Evolutionary conservation across 2,888 invertebrate genomes (phyloP).

Genomic region (Trissoscelio sp.): DNA sequence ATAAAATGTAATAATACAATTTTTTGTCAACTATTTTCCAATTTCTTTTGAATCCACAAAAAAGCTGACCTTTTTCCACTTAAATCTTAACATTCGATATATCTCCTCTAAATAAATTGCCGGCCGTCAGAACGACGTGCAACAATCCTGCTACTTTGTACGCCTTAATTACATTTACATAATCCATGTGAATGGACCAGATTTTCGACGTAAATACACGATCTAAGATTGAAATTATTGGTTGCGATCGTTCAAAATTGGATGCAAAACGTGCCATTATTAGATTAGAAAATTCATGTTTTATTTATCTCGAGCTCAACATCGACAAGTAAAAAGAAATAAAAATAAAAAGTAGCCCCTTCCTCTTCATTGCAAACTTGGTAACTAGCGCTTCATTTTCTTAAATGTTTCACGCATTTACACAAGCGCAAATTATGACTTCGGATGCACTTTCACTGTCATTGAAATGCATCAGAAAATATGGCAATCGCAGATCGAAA

Average conservation of each 20-base stretch:
- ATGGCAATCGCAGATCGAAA: conserved; percentile 35
- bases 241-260: background rate
- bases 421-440: conserved; percentile 34
- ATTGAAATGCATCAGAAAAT: conserved; percentile 57
- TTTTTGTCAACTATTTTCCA: too few species aligned
- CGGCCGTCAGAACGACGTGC: conserved; percentile 17
- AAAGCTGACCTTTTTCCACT: conserved; percentile 2
- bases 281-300: conserved; percentile 11
- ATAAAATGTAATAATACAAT: background rate
- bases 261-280: background rate
- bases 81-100: conserved; percentile 32
- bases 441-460: conserved; percentile 62
- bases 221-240: background rate
- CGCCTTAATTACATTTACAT: conserved; percentile 63
- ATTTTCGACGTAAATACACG: conserved; percentile 11
- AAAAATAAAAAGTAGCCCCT: too few species aligned
- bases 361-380: too few species aligned
- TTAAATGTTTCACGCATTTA: conserved; percentile 12
- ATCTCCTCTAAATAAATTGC: conserved; percentile 15
- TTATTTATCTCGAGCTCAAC: conserved; percentile 1
- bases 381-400: conserved; percentile 13
- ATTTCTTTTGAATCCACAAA: background rate
- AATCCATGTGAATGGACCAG: conserved; percentile 38
- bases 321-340: background rate
- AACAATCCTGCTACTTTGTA: conserved; percentile 46